Percentiles rank a stretch among this genome's conserved stretches.
These are phyloP conservation scores for Sparus aurata DNA, from an alignment of 2,797 vertebrate genomes.

Conservation along the genomic window DNA sequence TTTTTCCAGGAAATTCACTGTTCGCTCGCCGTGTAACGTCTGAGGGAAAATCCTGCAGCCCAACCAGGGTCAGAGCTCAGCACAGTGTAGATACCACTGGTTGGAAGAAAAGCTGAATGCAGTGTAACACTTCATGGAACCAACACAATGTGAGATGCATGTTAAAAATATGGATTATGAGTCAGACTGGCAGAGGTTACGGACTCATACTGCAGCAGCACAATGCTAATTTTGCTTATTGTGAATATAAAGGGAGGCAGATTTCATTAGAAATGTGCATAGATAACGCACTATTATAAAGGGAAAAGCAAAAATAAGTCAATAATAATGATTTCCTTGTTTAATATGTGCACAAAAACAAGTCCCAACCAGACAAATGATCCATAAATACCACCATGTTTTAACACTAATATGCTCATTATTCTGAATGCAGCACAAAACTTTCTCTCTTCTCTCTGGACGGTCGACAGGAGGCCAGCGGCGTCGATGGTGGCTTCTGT, in stretches of 20 bases:
- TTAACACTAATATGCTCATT: not conserved
- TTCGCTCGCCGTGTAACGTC: not conserved
- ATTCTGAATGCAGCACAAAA: not conserved
- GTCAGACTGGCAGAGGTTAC: not conserved
- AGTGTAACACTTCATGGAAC: not conserved
- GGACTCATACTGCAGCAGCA: not conserved
- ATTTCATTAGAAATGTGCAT: slow-evolving; percentile 5
- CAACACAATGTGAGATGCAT: not conserved
- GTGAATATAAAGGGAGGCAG: not conserved
- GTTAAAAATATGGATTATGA: not conserved
- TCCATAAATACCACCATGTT: not conserved
- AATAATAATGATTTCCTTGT: not conserved
- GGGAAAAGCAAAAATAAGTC: not conserved
- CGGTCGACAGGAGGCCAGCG: not conserved
- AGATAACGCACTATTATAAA: not conserved
- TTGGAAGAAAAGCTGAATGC: not conserved
- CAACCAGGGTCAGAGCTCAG: not conserved
- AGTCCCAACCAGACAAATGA: not conserved
- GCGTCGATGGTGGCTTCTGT: not conserved
- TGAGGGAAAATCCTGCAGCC: not conserved
- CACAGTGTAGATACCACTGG: not conserved
- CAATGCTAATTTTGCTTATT: not conserved
- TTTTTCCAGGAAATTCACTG: not conserved
- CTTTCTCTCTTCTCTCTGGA: not conserved
- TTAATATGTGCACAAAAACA: slow-evolving; percentile 4